Evolutionary conservation across 1,140 invertebrate genomes (phyloP).

Genomic region (Nymphalis io): DNA sequence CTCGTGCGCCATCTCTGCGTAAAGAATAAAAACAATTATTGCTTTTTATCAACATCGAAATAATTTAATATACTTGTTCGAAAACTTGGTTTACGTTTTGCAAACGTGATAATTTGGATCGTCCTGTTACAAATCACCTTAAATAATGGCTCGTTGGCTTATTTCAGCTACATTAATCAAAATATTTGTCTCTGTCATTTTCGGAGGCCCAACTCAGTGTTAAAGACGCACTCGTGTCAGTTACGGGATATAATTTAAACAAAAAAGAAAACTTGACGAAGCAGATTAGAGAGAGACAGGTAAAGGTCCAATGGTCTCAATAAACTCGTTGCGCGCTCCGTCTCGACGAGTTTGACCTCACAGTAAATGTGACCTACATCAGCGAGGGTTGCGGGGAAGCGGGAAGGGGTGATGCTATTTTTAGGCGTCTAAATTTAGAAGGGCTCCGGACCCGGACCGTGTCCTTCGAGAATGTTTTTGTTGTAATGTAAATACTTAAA

Average conservation of each 20-base stretch:
- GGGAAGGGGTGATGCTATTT: slow-evolving; percentile 50
- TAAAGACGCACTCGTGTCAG: too few species aligned
- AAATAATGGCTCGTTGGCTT: too few species aligned
- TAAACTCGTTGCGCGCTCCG: neutral
- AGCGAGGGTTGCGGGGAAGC: slow-evolving; percentile 15
- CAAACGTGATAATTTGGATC: too few species aligned
- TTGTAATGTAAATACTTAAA: slow-evolving; percentile 8
- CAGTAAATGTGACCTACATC: slow-evolving; percentile 49
- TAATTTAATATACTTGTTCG: too few species aligned
- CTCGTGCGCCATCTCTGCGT: slow-evolving; percentile 78
- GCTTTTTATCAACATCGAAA: neutral
- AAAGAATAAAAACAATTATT: slow-evolving; percentile 34
- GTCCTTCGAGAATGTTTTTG: slow-evolving; percentile 43
- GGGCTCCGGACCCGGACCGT: slow-evolving; percentile 45
- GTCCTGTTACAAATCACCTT: too few species aligned
- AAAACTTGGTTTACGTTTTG: too few species aligned
- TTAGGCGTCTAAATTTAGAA: slow-evolving; percentile 65
- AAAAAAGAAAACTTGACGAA: neutral
- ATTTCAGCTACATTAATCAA: too few species aligned
- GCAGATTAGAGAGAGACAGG: slow-evolving; percentile 10
- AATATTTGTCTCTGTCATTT: too few species aligned
- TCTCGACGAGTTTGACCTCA: slow-evolving; percentile 13
- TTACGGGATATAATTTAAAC: neutral
- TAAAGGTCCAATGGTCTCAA: slow-evolving; percentile 5
- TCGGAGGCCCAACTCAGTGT: too few species aligned